Base-by-base conservation (phyloP, 2,797 vertebrate species). In the Synaphobranchus kaupii region DNA sequence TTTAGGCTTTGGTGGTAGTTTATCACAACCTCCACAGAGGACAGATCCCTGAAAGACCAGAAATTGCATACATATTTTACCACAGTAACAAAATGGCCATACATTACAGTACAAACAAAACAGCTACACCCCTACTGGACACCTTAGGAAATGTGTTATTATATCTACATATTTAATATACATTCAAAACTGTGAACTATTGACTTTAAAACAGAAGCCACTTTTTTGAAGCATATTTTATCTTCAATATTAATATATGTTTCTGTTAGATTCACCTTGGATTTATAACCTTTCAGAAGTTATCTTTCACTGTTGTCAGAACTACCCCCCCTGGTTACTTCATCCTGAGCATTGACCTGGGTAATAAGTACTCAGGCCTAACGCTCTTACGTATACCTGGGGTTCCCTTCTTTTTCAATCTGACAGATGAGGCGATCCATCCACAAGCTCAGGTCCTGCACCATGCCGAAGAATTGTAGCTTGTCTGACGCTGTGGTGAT, bases 1-100 rank as follows among this genome's bases (percentile, higher is more conserved):
- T 98, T 98, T 90, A 99, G 95, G 86, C 96, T 96, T 87, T 99
- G 98, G 94, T 99, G 98, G 91, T 98, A 98, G 88, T 97, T 98
- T 97, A 99, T 98, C 92, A 98, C 95, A 90, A 98, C 97, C 91
- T 99, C 98, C 83, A 99, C 98, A 0, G 98, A 97, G 0, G 98
- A 99, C 86, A 98, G 97, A 0, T 98, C 98, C 94, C 98, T 99
- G 92, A 85, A 93, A 90, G 89, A 86, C 85, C 68, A 71, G 28
- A 78, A 78, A 78, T 34, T 76, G 15, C 34, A 39, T 7, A 78
- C 6, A 7, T 44, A 71, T 15, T 71, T 71, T 10, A 71, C 28
- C 20, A 58, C 9, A 7, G 63, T 25, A 68, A 8, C 25, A 71
- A 13, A 71, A 71, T 34, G 12, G 73, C 25, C 73, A 48, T 3